These are phyloP conservation scores for Petrocephalus schoutedeni DNA, from an alignment of 2,797 vertebrate genomes.

Conservation along the genomic window DNA sequence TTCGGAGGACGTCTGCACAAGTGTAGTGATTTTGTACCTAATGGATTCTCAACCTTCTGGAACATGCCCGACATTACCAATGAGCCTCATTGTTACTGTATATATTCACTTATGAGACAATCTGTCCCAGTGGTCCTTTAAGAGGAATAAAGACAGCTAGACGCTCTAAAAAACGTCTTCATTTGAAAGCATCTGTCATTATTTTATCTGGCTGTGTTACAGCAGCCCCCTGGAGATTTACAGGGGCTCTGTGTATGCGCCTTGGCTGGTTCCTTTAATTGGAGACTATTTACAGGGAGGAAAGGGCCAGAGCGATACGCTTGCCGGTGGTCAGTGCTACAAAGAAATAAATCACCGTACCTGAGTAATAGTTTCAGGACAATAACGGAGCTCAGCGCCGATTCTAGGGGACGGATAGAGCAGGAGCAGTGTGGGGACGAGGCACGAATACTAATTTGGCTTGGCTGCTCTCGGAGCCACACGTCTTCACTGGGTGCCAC, in stretches of 20 bases:
- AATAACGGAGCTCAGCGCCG: constrained; percentile 38
- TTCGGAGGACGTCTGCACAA: neutral
- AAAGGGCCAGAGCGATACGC: constrained; percentile 31
- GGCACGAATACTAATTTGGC: neutral
- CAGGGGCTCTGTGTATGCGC: constrained; percentile 37
- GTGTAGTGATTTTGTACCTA: neutral
- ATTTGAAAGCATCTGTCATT: constrained; percentile 34
- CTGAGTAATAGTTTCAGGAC: constrained; percentile 47
- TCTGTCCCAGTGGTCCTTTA: constrained; percentile 18
- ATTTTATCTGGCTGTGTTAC: constrained; percentile 33
- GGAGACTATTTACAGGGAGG: constrained; percentile 36
- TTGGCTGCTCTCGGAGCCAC: neutral
- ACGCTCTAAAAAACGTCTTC: constrained; percentile 34
- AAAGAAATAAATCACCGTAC: constrained; percentile 48
- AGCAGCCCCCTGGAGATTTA: constrained; percentile 31
- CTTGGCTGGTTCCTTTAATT: constrained; percentile 37
- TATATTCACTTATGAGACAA: neutral
- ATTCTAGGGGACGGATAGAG: neutral
- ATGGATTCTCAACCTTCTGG: neutral
- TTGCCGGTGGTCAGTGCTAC: constrained; percentile 43
- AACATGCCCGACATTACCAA: neutral
- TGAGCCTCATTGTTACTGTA: neutral
- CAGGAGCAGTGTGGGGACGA: neutral
- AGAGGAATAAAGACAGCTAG: constrained; percentile 53
- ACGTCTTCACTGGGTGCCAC: neutral